Conservation (phyloP, 2,113 vertebrate species). For the Salvator merianae region DNA sequence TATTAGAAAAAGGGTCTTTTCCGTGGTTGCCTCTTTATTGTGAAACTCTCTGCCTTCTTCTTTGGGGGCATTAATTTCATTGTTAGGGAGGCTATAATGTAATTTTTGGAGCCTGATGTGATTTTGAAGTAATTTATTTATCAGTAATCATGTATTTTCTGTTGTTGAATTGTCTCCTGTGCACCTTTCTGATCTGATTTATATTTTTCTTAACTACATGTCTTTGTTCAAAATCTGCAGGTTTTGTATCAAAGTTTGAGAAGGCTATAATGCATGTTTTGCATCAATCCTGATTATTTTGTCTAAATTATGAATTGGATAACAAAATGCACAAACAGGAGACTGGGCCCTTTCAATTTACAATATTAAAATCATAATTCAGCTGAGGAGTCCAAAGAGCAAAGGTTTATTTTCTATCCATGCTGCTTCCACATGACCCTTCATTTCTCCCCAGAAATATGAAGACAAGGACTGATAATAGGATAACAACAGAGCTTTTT, state of each 20-base stretch:
- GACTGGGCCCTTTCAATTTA: neutral
- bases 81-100: too few species aligned
- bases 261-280: neutral
- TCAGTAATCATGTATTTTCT: too few species aligned
- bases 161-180: too few species aligned
- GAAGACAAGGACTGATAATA: neutral
- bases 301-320: too few species aligned
- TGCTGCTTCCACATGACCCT: neutral
- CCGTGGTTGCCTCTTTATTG: too few species aligned
- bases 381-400: neutral
- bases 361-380: neutral
- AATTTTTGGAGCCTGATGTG: too few species aligned
- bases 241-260: neutral
- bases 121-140: too few species aligned
- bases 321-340: neutral
- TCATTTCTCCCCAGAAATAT: neutral
- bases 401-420: neutral
- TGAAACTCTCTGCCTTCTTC: too few species aligned
- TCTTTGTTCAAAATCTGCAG: neutral
- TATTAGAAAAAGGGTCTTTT: too few species aligned
- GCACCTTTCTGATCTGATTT: neutral
- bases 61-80: too few species aligned
- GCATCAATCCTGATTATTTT: neutral
- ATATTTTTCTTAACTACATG: neutral
- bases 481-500: neutral